These are phyloP conservation scores for Anoplopoma fimbria DNA, from an alignment of 2,113 vertebrate genomes.

Conservation along the genomic window DNA sequence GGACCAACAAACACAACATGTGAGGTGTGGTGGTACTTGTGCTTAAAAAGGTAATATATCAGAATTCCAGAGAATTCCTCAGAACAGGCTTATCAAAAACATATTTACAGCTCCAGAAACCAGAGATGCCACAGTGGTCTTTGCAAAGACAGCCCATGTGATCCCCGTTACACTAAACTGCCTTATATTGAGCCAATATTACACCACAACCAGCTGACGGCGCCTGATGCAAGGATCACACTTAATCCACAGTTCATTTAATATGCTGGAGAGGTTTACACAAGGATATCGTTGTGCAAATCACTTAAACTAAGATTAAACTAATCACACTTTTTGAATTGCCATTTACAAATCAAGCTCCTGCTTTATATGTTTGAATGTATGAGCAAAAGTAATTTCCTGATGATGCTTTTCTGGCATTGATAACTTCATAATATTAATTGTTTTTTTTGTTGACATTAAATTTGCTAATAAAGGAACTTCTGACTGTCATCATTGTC, in stretches of 20 bases:
- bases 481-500: not conserved
- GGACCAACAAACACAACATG: not conserved
- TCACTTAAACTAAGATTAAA: constrained; percentile 8
- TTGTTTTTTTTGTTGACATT: not conserved
- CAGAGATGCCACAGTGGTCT: constrained; percentile 5
- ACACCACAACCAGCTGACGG: constrained; percentile 35
- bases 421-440: not conserved
- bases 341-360: not conserved
- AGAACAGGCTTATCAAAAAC: constrained; percentile 12
- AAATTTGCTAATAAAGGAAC: not conserved
- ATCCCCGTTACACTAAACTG: constrained; percentile 6
- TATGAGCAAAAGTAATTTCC: not conserved
- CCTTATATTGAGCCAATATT: constrained; percentile 21
- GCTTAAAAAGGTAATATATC: constrained; percentile 12
- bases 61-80: not conserved
- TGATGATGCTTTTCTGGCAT: not conserved
- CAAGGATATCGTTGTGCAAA: constrained; percentile 20
- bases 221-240: constrained; percentile 29
- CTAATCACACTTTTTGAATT: not conserved
- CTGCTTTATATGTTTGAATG: not conserved
- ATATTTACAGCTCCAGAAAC: constrained; percentile 14
- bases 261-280: constrained; percentile 16
- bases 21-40: not conserved
- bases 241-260: constrained; percentile 38
- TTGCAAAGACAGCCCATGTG: too few relatives aligned